Evolutionary conservation across 2,888 invertebrate species (phyloP), one percentile per base, ranked within the genome.

Genomic region (Reticulitermes lucifugus): DNA sequence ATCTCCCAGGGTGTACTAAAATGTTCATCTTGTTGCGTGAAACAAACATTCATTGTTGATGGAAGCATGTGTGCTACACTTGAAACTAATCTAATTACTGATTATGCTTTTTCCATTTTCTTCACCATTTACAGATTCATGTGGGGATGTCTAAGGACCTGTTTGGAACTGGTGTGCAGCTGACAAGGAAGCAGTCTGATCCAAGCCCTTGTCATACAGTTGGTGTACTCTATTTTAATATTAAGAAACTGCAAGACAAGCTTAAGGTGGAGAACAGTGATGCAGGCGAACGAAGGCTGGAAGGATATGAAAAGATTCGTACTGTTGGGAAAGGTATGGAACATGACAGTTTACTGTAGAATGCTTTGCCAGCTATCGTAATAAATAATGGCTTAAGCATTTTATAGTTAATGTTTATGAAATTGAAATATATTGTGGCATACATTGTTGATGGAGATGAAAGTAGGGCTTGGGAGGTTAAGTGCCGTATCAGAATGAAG

Each of bases 251-350:
- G 51, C 88, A 88, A 84, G 88, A 87, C 14, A 86, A 83, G 18
- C 84, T 88, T 12, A 84, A 87, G 71, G 84, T 84, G 7, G 86
- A 84, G 46, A 83, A 46, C 35, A 83, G 65, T n/a, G 83, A 70
- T 46, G 46, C 82, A 35, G 84, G 77, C 4, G 85, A 84, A 29
- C 71, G 84, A n/a, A 83, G 83, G 55, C 84, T 88, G 70, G 87
- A 89, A 46, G 91, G 91, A 2, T 94, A 94, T 89, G 94, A 94
- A 89, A 93, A 93, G 88, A 93, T 94, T 71, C 89, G 93, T 84
- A 92, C 92, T 10, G 94, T 94, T 65, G 94, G 94, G 73, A 94
- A 94, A 92, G 94, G 93, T 93, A 88, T 41, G 29, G 7, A 35
- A 35, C 35, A 4, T 71, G 14, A 25, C n/a, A 4, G n/a, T 71